A percentile compares a stretch with the other conserved stretches of the same genome.
These are phyloP conservation scores for Apostichopus leukothele DNA, from an alignment of 53 echinoderm and acorn worm species.

Conservation along the genomic window DNA sequence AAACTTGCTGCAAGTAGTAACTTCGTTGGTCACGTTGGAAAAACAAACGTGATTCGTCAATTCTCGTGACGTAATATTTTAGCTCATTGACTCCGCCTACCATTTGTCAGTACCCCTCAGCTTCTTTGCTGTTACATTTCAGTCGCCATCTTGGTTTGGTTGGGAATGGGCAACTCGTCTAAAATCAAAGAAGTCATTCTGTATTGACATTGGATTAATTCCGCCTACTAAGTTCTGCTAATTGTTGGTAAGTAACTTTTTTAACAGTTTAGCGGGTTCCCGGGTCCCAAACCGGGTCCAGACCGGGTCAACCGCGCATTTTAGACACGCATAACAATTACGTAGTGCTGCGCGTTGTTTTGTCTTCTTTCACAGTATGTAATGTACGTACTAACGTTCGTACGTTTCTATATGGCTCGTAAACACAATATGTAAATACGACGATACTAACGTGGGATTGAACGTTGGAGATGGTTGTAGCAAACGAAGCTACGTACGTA, in stretches of 20 bases:
- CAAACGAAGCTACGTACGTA: neutral
- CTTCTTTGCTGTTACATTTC: neutral
- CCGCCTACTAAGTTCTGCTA: neutral
- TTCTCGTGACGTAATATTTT: neutral
- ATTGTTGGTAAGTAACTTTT: neutral
- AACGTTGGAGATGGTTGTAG: neutral
- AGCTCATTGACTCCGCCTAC: conserved; percentile 14
- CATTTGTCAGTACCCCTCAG: neutral
- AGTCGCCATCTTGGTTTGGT: conserved; percentile 18
- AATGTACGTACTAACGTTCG: neutral
- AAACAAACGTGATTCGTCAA: neutral
- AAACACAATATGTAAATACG: neutral
- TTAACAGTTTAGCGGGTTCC: conserved; percentile 4
- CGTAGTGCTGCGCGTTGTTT: conserved; percentile 14
- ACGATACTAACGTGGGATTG: conserved; percentile 2
- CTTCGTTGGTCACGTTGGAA: neutral
- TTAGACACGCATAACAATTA: conserved; percentile 14
- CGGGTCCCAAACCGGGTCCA: conserved; percentile 11
- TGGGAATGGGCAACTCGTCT: neutral
- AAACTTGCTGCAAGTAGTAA: neutral
- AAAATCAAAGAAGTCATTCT: neutral
- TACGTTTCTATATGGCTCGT: neutral
- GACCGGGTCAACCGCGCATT: conserved; percentile 10
- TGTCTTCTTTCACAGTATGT: neutral
- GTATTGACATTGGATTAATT: neutral